phyloP scores from a whole-genome alignment of 2,113 vertebrate species.

The Pica pica region DNA sequence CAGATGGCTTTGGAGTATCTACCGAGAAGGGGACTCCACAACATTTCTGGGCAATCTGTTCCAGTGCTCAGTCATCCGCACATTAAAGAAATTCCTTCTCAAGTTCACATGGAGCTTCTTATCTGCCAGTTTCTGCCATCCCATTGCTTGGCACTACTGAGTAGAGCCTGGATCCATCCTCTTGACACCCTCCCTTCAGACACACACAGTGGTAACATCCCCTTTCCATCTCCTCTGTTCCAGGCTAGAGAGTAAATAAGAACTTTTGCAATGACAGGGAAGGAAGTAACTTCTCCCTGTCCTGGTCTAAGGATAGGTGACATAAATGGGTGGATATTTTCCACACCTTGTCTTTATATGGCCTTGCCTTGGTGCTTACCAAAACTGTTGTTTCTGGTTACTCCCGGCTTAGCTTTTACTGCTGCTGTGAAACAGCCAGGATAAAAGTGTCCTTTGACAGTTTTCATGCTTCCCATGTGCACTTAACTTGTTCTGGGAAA shows the following conservation, averaged over 20 bases:
- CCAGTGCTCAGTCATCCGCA: rapidly evolving
- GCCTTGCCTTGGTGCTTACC: rapidly evolving
- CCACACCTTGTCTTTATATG: not conserved
- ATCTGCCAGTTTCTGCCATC: not conserved
- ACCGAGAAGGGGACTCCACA: not conserved
- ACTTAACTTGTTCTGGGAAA: not conserved
- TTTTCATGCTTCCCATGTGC: not conserved
- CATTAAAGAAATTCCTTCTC: not conserved
- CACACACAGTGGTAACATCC: no score
- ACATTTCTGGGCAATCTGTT: not conserved
- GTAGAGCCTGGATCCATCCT: not conserved
- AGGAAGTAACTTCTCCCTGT: not conserved
- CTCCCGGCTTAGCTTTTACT: not conserved
- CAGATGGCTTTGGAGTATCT: not conserved
- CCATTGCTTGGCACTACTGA: not conserved
- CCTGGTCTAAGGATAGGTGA: not conserved
- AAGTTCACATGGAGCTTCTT: not conserved
- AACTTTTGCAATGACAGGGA: not conserved
- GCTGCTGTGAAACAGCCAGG: not conserved
- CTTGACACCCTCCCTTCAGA: not conserved
- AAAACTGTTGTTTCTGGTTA: not conserved
- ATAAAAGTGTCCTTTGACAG: not conserved
- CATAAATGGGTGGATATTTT: not conserved
- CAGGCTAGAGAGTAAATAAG: not conserved
- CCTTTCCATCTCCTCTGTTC: not conserved